Conservation (phyloP, 1,140 invertebrate genomes). For the Aphaenogaster floridana region DNA sequence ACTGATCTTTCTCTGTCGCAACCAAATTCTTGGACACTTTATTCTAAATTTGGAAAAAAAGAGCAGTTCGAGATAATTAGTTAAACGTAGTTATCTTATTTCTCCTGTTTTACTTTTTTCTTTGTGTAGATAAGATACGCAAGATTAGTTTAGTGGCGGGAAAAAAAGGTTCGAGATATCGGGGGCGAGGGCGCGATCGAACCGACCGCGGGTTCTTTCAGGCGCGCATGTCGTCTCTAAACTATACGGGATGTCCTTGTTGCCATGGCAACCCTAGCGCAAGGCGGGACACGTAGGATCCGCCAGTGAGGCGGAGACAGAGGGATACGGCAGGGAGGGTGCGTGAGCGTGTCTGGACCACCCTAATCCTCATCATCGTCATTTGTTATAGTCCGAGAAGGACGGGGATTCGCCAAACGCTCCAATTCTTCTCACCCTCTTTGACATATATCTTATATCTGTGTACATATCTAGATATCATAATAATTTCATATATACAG, state of each 20-base stretch:
- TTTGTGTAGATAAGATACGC: background rate
- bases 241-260: constrained; percentile 65
- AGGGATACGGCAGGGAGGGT: constrained; percentile 38
- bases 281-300: constrained; percentile 61
- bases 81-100: background rate
- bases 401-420: constrained; percentile 26
- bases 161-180: constrained; percentile 57
- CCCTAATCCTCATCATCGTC: constrained; percentile 58
- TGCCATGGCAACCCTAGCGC: constrained; percentile 55
- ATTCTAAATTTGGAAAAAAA: background rate
- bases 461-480: background rate
- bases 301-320: constrained; percentile 51
- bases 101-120: background rate
- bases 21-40: background rate
- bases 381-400: constrained; percentile 45
- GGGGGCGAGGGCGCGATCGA: constrained; percentile 52
- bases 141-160: constrained; percentile 9
- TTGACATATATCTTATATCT: background rate
- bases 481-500: background rate
- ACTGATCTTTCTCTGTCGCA: background rate
- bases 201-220: constrained; percentile 53
- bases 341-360: constrained; percentile 56
- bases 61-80: background rate
- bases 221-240: constrained; percentile 56
- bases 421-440: constrained; percentile 2